phyloP scores from a whole-genome alignment of 2,888 invertebrate species.

The Pyrochroa serraticornis region DNA sequence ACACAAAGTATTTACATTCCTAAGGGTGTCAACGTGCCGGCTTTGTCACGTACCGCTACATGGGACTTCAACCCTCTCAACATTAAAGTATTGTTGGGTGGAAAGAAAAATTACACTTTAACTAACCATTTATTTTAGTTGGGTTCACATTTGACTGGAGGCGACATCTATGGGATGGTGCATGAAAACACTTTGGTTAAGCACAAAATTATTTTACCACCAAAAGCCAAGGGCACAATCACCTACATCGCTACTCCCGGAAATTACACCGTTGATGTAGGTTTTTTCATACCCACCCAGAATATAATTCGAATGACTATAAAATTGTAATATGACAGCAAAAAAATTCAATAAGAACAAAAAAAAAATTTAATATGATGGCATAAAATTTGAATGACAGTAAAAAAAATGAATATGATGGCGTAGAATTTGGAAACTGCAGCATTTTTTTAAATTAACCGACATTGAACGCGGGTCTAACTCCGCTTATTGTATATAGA shows the following conservation, averaged over 20 bases:
- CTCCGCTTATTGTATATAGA: too few species aligned
- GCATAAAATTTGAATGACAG: too few species aligned
- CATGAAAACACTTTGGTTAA: constrained; percentile 98
- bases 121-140: constrained; percentile 60
- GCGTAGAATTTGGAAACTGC: background rate
- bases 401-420: too few species aligned
- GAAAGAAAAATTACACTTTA: background rate
- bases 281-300: constrained; percentile 54
- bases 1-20: constrained; percentile 99
- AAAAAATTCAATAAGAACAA: background rate
- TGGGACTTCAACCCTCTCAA: constrained; percentile 94
- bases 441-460: constrained; percentile 3
- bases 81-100: constrained; percentile 67
- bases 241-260: constrained; percentile 93
- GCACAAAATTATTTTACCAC: constrained; percentile 94
- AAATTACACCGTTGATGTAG: constrained; percentile 90
- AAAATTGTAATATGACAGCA: too few species aligned
- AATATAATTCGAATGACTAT: too few species aligned
- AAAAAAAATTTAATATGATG: background rate
- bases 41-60: constrained; percentile 75
- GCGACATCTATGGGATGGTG: constrained; percentile 94
- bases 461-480: too few species aligned
- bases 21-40: constrained; percentile 96
- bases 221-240: constrained; percentile 94
- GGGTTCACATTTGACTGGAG: constrained; percentile 98